Evolutionary conservation across 2,797 vertebrate genomes (phyloP), one percentile per base, ranked within the genome.

Genomic region (Cirrhinus mrigala): DNA sequence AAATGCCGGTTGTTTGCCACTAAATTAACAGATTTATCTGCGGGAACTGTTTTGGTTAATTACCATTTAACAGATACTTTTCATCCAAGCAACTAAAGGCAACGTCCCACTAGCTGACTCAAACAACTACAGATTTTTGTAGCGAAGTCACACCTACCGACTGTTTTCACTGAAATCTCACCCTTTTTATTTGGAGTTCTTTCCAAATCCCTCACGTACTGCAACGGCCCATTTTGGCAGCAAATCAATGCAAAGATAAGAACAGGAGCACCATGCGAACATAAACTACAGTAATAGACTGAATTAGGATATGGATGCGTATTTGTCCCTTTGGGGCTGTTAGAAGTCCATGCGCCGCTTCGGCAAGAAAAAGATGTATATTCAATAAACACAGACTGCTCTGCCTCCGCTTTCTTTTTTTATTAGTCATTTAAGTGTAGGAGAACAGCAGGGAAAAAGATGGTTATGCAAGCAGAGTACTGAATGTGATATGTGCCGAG

Each of bases 301-400:
- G 8, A 79, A 58, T 79, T 79, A 79, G 62, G 52, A 58, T 78
- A 37, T 27, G 33, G 20, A 69, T 29, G 62, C 2, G 12, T 75
- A 69, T 52, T 69, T 22, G 48, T 66, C 78, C 78, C 78, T 66
- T 48, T 66, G 60, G 78, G 60, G 60, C 60, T 24, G 10, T 80
- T 66, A 29, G 29, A 80, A 50, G 44, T 58, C 40, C 24, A 66
- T 27, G 54, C 9, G 1, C 54, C 3, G 7, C 58, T 64, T 76
- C 62, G 1, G 73, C 16, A 83, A 83, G 48, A 76, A 54, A 83
- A 81, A 69, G 24, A 66, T 79, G 16, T 66, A 79, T 50, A 64
- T 80, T 80, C 62, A 80, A 69, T 81, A 81, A 69, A 81, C 77
- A 60, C 75, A 78, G 77, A 66, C 62, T n/a, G 79, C 62, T 81